Base-by-base conservation (phyloP, 1,140 invertebrate genomes). In the Trissolcus basalis region DNA sequence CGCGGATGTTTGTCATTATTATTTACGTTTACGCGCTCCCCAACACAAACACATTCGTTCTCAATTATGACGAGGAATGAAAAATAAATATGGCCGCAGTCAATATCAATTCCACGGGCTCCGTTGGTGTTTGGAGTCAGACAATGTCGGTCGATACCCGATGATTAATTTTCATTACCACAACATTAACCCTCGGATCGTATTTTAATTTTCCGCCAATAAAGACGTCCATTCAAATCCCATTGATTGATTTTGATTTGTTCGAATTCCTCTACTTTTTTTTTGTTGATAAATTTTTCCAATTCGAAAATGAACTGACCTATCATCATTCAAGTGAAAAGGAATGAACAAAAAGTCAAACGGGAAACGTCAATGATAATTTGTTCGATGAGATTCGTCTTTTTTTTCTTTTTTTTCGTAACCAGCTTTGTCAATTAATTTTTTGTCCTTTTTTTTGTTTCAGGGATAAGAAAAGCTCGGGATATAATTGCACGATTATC, bases 1-100 rank as follows among this genome's bases (percentile, higher is more conserved):
- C 35, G 44, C 39, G 49, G 19, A 35, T 43, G 53, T 64, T 64
- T 64, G 60, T 64, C 60, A 64, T 54, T 65, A 54, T 64, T 64
- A 65, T 65, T 56, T 65, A 58, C 54, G 65, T 54, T 60, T 60
- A 15, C 44, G 36, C 6, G 19, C 19, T 27, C 19, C 6, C 19
- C 19, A 27, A 27, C 19, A 27, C 19, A 27, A 27, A 27, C 32
- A 49, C 67, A 69, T 60, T 41, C 8, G 47, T 60, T 60, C 9
- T 16, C 56, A 61, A 61, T 69, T 69, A 60, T 60, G 55, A 54
- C 16, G 16, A 41, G 41, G 36, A 49, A 58, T 41, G 19, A 27
- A 27, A 55, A 49, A 60, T 44, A 68, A 54, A 65, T 55, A 61
- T 69, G 50, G 16, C 44, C 56, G 48, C 51, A 43, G 19, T 54